A percentile compares a stretch with the other conserved stretches of the same genome.
Conservation (phyloP, 2,797 vertebrate genomes). For the Enteromius thamalakanensis region DNA sequence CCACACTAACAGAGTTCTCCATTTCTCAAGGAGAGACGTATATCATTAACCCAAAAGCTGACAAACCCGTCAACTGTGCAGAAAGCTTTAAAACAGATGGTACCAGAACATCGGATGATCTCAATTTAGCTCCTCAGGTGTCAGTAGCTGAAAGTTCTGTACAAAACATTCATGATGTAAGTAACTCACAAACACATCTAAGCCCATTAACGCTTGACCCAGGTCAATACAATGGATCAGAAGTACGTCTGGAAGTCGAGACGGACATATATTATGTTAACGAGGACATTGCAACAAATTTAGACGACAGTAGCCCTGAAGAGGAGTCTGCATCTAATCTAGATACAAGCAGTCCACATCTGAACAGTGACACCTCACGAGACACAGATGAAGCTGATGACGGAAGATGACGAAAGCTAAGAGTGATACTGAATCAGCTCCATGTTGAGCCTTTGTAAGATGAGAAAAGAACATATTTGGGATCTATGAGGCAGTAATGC, state of each 20-base stretch:
- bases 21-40: neutral
- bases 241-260: neutral
- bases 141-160: neutral
- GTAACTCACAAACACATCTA: neutral
- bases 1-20: neutral
- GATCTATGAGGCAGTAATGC: neutral
- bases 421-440: neutral
- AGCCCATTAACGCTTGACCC: slow-evolving; percentile 8
- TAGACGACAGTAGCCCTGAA: slow-evolving; percentile 32
- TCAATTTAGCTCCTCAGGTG: neutral
- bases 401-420: neutral
- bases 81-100: neutral
- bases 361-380: neutral
- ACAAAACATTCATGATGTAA: slow-evolving; percentile 29
- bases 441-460: neutral
- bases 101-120: neutral
- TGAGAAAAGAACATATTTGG: neutral
- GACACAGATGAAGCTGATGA: neutral
- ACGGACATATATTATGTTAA: neutral
- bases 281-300: slow-evolving; percentile 42
- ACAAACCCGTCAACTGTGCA: neutral
- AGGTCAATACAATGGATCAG: slow-evolving; percentile 8
- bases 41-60: neutral
- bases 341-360: slow-evolving; percentile 23
- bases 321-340: neutral